phyloP scores from a whole-genome alignment of 2,888 invertebrate species.

The Marronus borbonicus region DNA sequence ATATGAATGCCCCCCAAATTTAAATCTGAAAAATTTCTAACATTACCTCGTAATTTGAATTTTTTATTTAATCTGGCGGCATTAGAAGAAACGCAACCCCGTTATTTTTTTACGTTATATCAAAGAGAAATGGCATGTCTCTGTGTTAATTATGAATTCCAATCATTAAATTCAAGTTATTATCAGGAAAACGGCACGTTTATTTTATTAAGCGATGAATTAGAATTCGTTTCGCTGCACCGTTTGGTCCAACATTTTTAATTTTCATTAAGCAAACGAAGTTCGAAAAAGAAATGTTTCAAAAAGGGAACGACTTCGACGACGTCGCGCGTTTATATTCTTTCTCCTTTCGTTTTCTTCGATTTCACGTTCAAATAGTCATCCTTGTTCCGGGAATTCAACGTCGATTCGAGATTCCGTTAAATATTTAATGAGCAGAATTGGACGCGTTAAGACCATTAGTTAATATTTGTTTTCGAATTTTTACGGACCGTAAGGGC shows the following conservation, averaged over 20 bases:
- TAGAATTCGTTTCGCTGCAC: neutral
- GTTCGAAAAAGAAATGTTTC: neutral
- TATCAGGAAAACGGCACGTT: no score
- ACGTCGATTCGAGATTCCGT: slow-evolving; percentile 28
- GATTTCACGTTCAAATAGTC: slow-evolving; percentile 10
- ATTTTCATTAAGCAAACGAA: slow-evolving; percentile 21
- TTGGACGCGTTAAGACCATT: slow-evolving; percentile 6
- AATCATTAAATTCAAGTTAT: no score
- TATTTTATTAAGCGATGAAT: neutral
- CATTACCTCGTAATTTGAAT: no score
- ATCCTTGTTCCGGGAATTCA: slow-evolving; percentile 20
- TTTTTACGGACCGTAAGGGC: slow-evolving; percentile 6
- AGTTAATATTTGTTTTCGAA: slow-evolving; percentile 31
- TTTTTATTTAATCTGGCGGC: no score
- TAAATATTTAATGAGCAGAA: slow-evolving; percentile 39
- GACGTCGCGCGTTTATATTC: no score
- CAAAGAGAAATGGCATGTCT: no score
- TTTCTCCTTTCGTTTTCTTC: neutral
- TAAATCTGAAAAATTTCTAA: no score
- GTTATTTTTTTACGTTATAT: no score
- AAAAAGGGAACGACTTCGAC: neutral
- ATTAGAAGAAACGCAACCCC: no score
- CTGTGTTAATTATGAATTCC: no score
- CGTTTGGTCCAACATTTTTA: neutral
- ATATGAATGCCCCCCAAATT: no score